phyloP scores from a whole-genome alignment of 2,113 vertebrate species.

The Felis catus region DNA sequence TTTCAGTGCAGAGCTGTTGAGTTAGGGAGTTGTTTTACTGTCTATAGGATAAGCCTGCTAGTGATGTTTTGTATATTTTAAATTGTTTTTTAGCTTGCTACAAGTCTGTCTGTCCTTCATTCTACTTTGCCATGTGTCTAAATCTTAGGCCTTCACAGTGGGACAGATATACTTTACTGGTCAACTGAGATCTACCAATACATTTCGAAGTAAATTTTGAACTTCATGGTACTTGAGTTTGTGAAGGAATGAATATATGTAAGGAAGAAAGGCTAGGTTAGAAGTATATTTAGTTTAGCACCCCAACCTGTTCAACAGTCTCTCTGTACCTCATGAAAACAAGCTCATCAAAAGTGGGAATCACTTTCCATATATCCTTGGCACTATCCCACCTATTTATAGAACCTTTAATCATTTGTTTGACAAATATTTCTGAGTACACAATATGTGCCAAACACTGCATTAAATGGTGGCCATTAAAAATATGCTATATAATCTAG shows the following conservation, averaged over 20 bases:
- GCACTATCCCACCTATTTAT: not conserved
- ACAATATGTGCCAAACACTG: not conserved
- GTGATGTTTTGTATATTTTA: not conserved
- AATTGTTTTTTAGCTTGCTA: not conserved
- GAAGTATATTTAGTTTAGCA: not conserved
- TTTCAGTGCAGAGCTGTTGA: not conserved
- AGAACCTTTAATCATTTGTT: not conserved
- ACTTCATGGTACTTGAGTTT: not conserved
- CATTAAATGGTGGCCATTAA: not conserved
- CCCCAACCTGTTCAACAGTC: not conserved
- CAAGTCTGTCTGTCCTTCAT: not conserved
- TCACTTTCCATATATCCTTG: not conserved
- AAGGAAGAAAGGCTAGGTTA: not conserved
- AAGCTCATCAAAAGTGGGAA: not conserved
- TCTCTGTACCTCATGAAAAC: not conserved
- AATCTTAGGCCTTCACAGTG: not conserved
- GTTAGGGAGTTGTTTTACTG: not conserved
- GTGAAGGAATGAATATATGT: not conserved
- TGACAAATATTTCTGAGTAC: not conserved
- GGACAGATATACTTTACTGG: not conserved
- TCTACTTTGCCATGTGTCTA: not conserved
- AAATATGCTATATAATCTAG: not conserved
- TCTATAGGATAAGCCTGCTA: not conserved
- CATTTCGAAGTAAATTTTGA: not conserved
- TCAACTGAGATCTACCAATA: not conserved